These are phyloP conservation scores for Mesoclemmys tuberculata DNA, from an alignment of 2,113 vertebrate genomes.

Conservation along the genomic window DNA sequence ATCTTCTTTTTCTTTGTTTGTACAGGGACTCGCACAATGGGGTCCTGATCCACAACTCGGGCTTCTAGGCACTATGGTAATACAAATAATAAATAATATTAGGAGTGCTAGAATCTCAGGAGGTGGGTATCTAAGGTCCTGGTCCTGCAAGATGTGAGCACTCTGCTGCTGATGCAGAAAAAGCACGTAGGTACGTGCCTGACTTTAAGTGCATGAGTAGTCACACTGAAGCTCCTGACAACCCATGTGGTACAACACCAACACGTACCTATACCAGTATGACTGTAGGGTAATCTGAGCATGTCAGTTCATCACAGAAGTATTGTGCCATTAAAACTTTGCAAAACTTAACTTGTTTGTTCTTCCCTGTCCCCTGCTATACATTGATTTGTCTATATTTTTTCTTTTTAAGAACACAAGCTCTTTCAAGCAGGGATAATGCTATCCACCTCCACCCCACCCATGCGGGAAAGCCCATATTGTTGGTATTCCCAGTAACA, in stretches of 20 bases:
- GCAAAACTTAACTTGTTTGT: background rate
- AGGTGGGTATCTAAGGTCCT: background rate
- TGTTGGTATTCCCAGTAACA: background rate
- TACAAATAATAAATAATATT: background rate
- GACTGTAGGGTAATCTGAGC: background rate
- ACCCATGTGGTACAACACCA: background rate
- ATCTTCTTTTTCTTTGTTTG: background rate
- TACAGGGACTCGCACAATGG: background rate
- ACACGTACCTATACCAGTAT: background rate
- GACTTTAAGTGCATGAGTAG: background rate
- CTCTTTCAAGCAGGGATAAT: background rate
- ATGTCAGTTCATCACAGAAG: background rate
- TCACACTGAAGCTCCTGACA: background rate
- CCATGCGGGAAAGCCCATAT: background rate
- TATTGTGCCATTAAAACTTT: background rate
- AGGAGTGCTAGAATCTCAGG: background rate
- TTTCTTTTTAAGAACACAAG: background rate
- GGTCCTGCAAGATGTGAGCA: background rate
- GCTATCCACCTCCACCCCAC: background rate
- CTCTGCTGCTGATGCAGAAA: background rate
- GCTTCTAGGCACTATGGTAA: background rate
- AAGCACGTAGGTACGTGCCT: background rate
- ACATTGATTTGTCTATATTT: background rate
- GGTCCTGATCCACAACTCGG: background rate
- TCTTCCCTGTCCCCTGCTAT: background rate